Evolutionary conservation across 2,888 invertebrate genomes (phyloP), one percentile per base, ranked within the genome.

Genomic region (Cyaniris semiargus): DNA sequence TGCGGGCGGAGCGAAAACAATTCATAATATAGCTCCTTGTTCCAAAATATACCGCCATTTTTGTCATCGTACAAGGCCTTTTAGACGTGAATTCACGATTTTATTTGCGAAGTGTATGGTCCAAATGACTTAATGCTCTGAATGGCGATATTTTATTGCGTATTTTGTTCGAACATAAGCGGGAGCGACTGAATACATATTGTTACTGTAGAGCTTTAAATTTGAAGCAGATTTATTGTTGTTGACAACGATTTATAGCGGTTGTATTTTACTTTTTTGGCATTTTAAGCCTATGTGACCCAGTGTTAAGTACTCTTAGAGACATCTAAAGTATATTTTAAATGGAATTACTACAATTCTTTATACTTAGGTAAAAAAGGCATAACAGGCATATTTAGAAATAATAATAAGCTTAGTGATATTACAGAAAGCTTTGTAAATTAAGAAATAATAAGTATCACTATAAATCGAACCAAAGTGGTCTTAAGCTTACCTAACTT

Each of bases 11-110:
- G 58, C 58, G 71, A 72, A 76, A 72, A 76, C 70, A 76, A 60
- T 77, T 77, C 60, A 76, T 76, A 71, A 71, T 71, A 76, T 38
- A 13, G 38, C 71, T n/a, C 58, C 56, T 76, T 44, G 76, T 71
- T 71, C 71, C 53, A 71, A 71, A 76, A 76, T 72, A 58, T 38
- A 76, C 23, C 76, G 34, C 71, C 10, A 76, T 76, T 76, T 76
- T 72, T 76, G 76, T 76, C 71, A 70, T 70, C 31, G 34, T 70
- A 70, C 70, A 76, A 21, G 38, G 34, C 72, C 70, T 71, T 76
- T 76, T 72, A 34, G 34, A 58, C 21, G 34, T 56, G 77, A 58
- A 34, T 72, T 44, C 72, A 38, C 58, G 7, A 53, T 34, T 58
- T 23, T 77, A 58, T 71, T 72, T 76, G 34, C 38, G 38, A 38